Conservation (phyloP, 2,888 invertebrate genomes). For the Dryobotodes eremita region DNA sequence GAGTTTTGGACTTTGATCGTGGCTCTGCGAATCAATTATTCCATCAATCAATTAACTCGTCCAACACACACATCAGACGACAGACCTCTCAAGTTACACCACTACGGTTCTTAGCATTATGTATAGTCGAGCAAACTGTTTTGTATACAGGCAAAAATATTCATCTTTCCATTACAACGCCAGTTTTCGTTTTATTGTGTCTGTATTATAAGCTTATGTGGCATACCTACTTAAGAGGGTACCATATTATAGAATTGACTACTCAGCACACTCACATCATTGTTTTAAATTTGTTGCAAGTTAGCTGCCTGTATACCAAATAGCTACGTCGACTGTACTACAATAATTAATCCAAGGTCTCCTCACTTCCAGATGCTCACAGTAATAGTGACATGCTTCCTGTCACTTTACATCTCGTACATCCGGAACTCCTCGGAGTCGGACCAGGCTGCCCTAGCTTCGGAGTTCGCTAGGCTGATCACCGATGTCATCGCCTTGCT, state of each 20-base stretch:
- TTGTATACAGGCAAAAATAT: background rate
- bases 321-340: too few relatives aligned
- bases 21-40: background rate
- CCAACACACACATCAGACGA: background rate
- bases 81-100: background rate
- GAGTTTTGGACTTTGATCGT: too few relatives aligned
- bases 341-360: background rate
- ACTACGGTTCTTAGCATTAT: background rate
- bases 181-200: background rate
- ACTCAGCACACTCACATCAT: background rate
- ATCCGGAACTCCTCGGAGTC: slow-evolving; percentile 73
- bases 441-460: slow-evolving; percentile 71
- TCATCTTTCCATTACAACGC: background rate
- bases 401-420: slow-evolving; percentile 83
- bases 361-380: slow-evolving; percentile 80
- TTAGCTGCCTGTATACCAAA: too few relatives aligned
- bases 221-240: background rate
- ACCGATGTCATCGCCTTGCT: slow-evolving; percentile 81
- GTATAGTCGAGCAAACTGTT: background rate
- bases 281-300: background rate
- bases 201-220: background rate
- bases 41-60: background rate
- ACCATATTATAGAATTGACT: background rate
- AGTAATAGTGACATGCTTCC: slow-evolving; percentile 79
- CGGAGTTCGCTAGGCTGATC: slow-evolving; percentile 82